Evolutionary conservation across 2,888 invertebrate species (phyloP).

Genomic region (Villa cingulata): DNA sequence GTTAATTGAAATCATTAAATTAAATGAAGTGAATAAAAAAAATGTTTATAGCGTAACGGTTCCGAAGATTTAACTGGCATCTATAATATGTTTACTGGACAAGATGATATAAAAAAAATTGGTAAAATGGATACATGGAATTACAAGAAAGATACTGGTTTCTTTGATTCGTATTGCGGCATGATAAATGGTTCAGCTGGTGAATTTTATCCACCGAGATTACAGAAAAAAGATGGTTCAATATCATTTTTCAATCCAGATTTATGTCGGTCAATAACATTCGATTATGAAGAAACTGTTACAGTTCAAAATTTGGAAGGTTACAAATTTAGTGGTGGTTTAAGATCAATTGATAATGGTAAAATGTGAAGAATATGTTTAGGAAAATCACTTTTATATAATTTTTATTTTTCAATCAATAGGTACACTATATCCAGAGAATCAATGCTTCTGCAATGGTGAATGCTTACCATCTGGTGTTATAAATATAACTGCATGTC

Average conservation of each 20-base stretch:
- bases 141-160: constrained; percentile 41
- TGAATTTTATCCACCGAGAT: constrained; percentile 60
- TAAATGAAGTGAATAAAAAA: no score
- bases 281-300: constrained; percentile 48
- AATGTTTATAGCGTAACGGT: constrained; percentile 62
- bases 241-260: constrained; percentile 60
- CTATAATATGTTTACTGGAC: constrained; percentile 63
- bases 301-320: constrained; percentile 45
- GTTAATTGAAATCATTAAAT: no score
- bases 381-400: not conserved
- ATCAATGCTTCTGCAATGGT: constrained; percentile 60
- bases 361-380: constrained; percentile 11
- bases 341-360: constrained; percentile 55
- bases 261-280: constrained; percentile 53
- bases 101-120: constrained; percentile 43
- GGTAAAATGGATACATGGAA: constrained; percentile 65
- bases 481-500: constrained; percentile 64
- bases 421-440: constrained; percentile 46
- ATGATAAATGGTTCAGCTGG: constrained; percentile 59
- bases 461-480: constrained; percentile 59
- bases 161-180: constrained; percentile 43
- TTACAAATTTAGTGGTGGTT: constrained; percentile 52
- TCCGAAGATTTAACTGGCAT: constrained; percentile 58
- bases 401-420: constrained; percentile 4
- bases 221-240: constrained; percentile 42